A percentile compares a stretch with the other conserved stretches of the same genome.
phyloP scores from a whole-genome alignment of 1,140 invertebrate genomes.

The Cardiocondyla obscurior region DNA sequence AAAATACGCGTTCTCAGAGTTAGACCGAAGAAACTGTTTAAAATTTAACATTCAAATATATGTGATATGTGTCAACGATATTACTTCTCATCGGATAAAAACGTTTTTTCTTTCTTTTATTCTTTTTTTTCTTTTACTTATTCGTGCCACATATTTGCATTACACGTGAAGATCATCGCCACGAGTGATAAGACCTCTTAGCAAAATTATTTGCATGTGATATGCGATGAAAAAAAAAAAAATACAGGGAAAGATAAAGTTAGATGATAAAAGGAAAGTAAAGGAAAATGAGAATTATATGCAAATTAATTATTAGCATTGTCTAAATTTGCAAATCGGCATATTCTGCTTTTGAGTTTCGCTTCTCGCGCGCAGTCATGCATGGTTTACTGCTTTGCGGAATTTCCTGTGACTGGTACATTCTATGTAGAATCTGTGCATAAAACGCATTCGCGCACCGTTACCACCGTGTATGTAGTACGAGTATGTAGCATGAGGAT shows the following conservation, averaged over 20 bases:
- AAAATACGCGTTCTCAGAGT: slow-evolving; percentile 12
- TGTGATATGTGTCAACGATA: slow-evolving; percentile 16
- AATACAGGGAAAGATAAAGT: neutral
- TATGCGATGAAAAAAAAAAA: no score
- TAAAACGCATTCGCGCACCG: neutral
- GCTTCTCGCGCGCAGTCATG: slow-evolving; percentile 8
- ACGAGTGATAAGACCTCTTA: neutral
- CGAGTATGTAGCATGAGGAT: neutral
- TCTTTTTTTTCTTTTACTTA: no score
- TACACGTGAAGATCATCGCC: neutral
- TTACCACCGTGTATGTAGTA: neutral
- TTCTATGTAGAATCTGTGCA: slow-evolving; percentile 3
- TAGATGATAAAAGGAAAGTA: neutral
- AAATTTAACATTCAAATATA: slow-evolving; percentile 38
- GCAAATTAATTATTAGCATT: neutral
- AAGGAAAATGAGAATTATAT: neutral
- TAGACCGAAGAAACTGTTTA: slow-evolving; percentile 38
- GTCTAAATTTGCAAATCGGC: slow-evolving; percentile 7
- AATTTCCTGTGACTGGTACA: slow-evolving; percentile 14
- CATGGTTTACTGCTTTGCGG: slow-evolving; percentile 8
- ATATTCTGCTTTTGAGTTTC: neutral
- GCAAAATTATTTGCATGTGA: neutral
- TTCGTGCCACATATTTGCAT: neutral
- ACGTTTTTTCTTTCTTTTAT: no score
- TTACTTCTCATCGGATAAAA: neutral